Base-by-base conservation (phyloP, 2,797 vertebrate genomes). In the Hydrocynus forskahlii region DNA sequence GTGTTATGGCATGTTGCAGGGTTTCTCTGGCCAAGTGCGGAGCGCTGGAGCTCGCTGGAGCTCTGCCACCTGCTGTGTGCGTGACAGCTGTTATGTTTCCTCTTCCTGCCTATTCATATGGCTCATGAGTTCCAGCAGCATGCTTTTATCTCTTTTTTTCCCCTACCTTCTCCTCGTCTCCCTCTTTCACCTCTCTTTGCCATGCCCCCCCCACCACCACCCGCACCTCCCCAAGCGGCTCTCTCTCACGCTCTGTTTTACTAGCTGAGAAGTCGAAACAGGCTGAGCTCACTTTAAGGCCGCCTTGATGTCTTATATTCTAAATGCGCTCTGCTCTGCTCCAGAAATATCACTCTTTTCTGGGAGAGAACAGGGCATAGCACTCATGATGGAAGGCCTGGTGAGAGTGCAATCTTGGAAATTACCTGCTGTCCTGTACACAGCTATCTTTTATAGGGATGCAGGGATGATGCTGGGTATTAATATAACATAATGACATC, bases 231-330 rank as follows among this genome's bases (percentile, higher is more conserved):
- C 35, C 13, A 13, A 68, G 23, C 35, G 8, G 5, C 55, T 59
- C 62, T 64, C 50, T 64, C 60, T 70, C 54, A 74, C 35, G 35
- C 75, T 76, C 70, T 86, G 84, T 89, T 87, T 86, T 86, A 86
- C 77, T 66, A 74, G 81, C 81, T 59, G 43, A 88, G 70, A 74
- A 80, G 77, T 74, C 84, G 86, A 85, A 88, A 87, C 86, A 35
- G 90, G 91, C 86, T 88, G 88, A 88, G 89, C 90, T 86, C 88
- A 67, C 89, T 88, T 95, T 94, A 94, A 93, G 57, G 90, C 86
- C 85, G 79, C 89, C 92, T 92, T 91, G 92, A 93, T 95, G 91
- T 94, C 94, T 95, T 92, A 94, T 95, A 94, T 93, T 95, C 91
- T 89, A 92, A 93, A 92, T 91, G 87, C 87, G 90, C 86, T 87